phyloP scores from a whole-genome alignment of 1,140 invertebrate species.

The Lordiphosa mommai region DNA sequence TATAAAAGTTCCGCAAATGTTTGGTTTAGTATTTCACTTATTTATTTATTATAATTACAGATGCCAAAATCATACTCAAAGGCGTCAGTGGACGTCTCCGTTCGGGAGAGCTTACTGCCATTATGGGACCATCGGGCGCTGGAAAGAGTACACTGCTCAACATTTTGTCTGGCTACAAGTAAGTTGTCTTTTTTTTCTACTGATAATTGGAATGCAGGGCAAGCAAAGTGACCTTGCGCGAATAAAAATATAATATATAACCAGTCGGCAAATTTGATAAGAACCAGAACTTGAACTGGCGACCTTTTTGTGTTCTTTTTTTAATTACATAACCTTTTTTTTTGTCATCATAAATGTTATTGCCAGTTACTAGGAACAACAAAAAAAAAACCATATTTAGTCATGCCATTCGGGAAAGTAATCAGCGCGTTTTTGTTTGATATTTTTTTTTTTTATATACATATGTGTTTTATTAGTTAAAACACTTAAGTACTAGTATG shows the following conservation, averaged over 20 bases:
- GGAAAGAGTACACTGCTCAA: conserved; percentile 95
- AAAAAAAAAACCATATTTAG: conserved; percentile 19
- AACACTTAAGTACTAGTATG: conserved; percentile 13
- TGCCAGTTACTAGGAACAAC: conserved; percentile 6
- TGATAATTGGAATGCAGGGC: conserved; percentile 34
- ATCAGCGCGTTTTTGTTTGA: conserved; percentile 19
- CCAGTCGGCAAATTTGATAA: conserved; percentile 24
- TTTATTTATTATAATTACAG: conserved; percentile 80
- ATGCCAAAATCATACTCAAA: conserved; percentile 90
- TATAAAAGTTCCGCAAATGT: neutral
- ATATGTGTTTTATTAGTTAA: conserved; percentile 33
- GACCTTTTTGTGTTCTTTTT: conserved; percentile 20
- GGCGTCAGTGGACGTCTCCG: conserved; percentile 89
- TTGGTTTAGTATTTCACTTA: neutral
- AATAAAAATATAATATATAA: conserved; percentile 10
- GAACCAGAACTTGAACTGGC: conserved; percentile 17
- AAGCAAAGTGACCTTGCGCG: conserved; percentile 31
- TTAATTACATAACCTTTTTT: conserved; percentile 27
- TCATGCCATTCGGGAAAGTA: conserved; percentile 24
- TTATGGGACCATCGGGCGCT: conserved; percentile 96
- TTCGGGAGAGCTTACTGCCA: conserved; percentile 93
- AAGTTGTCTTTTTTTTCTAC: conserved; percentile 77
- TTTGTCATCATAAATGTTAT: conserved; percentile 1
- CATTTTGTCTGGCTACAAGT: conserved; percentile 93
- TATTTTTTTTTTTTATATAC: conserved; percentile 13